phyloP scores from a whole-genome alignment of 2,888 invertebrate genomes.

The Dioctria rufipes region DNA sequence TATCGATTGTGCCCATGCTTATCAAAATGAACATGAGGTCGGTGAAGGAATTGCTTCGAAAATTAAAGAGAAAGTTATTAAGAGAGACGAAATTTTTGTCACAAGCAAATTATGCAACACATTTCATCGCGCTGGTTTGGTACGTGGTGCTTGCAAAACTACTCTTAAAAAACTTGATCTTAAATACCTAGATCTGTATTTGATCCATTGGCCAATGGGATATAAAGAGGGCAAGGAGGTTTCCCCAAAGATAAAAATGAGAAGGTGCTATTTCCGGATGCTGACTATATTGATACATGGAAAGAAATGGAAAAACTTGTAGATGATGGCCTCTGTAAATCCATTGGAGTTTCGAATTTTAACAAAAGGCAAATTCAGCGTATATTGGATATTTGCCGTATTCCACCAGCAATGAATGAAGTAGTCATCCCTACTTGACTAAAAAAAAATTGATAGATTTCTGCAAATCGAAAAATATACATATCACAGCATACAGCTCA shows the following conservation, averaged over 20 bases:
- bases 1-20: conserved; percentile 82
- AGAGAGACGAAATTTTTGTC: conserved; percentile 79
- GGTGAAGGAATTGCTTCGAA: conserved; percentile 79
- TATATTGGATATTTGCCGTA: conserved; percentile 75
- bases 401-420: conserved; percentile 80
- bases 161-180: conserved; percentile 82
- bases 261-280: conserved; percentile 76
- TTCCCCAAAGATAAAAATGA: conserved; percentile 77
- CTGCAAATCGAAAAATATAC: conserved; percentile 78
- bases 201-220: conserved; percentile 94
- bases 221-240: conserved; percentile 82
- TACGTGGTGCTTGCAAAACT: conserved; percentile 78
- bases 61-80: conserved; percentile 78
- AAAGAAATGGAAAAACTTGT: conserved; percentile 82
- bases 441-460: conserved; percentile 80
- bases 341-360: conserved; percentile 84
- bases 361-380: conserved; percentile 81
- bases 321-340: conserved; percentile 77
- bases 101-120: conserved; percentile 92
- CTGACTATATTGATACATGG: conserved; percentile 84
- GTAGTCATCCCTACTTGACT: conserved; percentile 83
- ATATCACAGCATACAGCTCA: conserved; percentile 87
- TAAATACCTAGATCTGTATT: conserved; percentile 87
- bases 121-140: conserved; percentile 84
- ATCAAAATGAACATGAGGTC: conserved; percentile 84